phyloP scores from a whole-genome alignment of 2,113 vertebrate genomes.

The Alectura lathami region DNA sequence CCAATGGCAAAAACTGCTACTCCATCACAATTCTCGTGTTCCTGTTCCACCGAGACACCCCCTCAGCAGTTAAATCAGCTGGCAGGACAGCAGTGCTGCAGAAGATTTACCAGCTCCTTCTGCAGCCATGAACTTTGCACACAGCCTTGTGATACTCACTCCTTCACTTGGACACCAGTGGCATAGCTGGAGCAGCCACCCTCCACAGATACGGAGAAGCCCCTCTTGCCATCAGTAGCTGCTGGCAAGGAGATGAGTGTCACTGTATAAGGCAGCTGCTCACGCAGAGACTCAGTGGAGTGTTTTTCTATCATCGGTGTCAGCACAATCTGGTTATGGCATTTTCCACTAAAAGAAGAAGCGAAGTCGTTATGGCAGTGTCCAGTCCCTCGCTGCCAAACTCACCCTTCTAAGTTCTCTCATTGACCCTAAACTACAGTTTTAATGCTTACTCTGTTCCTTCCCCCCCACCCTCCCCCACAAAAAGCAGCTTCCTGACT shows the following conservation, averaged over 20 bases:
- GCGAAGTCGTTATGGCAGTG: not conserved
- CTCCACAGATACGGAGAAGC: slow-evolving; percentile 88
- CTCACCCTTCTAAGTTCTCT: not conserved
- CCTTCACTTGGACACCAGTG: slow-evolving; percentile 91
- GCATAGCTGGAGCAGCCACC: slow-evolving; percentile 82
- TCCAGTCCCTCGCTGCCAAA: not conserved
- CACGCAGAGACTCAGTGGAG: slow-evolving; percentile 84
- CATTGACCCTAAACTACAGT: not conserved
- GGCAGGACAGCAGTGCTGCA: not conserved
- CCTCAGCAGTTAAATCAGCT: not conserved
- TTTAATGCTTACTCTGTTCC: not conserved
- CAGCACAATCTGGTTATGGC: slow-evolving; percentile 92
- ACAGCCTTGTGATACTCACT: slow-evolving; percentile 82
- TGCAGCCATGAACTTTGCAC: not conserved
- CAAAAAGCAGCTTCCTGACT: not conserved
- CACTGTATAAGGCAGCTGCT: slow-evolving; percentile 91
- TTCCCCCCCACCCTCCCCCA: not conserved
- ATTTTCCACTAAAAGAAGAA: slow-evolving; percentile 85
- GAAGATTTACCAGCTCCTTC: not conserved
- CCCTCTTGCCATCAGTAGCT: slow-evolving; percentile 87
- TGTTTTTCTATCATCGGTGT: slow-evolving; percentile 92
- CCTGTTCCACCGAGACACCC: not conserved
- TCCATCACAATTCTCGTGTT: not conserved
- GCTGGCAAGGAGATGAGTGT: slow-evolving; percentile 94
- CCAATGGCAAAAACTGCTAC: not conserved